phyloP scores from a whole-genome alignment of 2,797 vertebrate genomes.

The Sebastes hubbsi region DNA sequence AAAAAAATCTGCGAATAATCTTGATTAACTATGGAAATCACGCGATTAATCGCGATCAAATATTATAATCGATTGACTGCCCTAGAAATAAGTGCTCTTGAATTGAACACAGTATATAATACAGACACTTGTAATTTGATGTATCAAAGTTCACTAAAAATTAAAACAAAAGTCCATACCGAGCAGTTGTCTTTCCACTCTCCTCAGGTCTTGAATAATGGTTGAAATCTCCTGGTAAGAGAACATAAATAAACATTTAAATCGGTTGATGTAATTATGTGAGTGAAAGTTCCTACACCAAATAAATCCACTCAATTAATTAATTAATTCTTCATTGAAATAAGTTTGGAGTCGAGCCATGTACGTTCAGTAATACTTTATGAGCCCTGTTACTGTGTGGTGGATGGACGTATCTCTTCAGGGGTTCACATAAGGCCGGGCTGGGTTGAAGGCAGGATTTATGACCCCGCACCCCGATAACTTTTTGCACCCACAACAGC shows the following conservation, averaged over 20 bases:
- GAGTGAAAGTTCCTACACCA: constrained; percentile 13
- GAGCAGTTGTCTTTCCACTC: constrained; percentile 93
- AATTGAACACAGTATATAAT: neutral
- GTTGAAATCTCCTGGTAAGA: constrained; percentile 90
- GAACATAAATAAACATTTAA: constrained; percentile 28
- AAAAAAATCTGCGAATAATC: no score
- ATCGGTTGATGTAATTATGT: constrained; percentile 10
- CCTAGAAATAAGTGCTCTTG: neutral
- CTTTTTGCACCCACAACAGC: constrained; percentile 16
- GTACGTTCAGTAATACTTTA: constrained; percentile 37
- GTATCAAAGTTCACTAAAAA: neutral
- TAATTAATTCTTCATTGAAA: constrained; percentile 14
- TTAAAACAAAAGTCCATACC: constrained; percentile 76
- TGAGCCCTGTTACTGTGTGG: constrained; percentile 20
- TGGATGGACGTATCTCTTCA: constrained; percentile 23
- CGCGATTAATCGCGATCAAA: neutral
- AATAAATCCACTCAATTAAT: constrained; percentile 44
- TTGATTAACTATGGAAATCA: no score
- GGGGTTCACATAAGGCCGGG: constrained; percentile 52
- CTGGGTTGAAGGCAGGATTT: constrained; percentile 47
- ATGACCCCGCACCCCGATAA: constrained; percentile 18
- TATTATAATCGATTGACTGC: no score
- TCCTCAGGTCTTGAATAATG: constrained; percentile 93
- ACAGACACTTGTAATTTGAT: neutral
- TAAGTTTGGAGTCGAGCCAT: constrained; percentile 23